Base-by-base conservation (phyloP, 23 tunicate genomes). In the Botrylloides violaceus region DNA sequence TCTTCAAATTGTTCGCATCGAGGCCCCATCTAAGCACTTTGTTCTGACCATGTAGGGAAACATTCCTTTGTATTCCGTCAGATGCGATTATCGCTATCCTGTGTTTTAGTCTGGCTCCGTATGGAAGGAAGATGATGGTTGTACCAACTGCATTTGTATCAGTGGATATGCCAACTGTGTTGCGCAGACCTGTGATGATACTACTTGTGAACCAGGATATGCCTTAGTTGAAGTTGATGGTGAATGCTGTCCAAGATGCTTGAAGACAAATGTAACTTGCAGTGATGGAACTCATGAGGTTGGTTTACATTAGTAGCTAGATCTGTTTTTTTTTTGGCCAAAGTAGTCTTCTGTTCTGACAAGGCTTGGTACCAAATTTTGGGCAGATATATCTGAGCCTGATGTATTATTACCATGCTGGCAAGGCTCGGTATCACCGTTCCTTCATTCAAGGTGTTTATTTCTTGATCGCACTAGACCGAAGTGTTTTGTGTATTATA, bases 101-200 rank as follows among this genome's bases (percentile, higher is more conserved):
- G 60, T 49, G 39, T 64, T 62, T 12, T 59, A 90, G 97, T 77
- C 83, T 70, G 97, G 97, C n/a, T 90, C 97, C 2, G 62, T 93
- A 58, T 93, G 98, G 96, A 95, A 90, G 68, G 95, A 82, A 74
- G 78, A 84, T 48, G 66, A 75, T 55, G 99, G 99, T 2, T 95
- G 99, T 76, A 79, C 79, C 21, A 95, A 82, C 65, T 93, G 98
- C 66, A 85, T 93, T 47, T 93, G 98, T 53, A 85, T 86, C 31
- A 80, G 76, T 34, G 98, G 98, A 77, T 32, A 64, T 49, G 33
- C 90, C 2, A 90, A 90, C 75, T 90, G 97, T 66, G 78, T 84
- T 33, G 84, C 72, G 2, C 79, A 90, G 55, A 58, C 78, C 31
- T 90, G 97, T 60, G 97, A 90, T 4, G 59, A 65, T 5, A 79